Base-by-base conservation (phyloP, 2,888 invertebrate genomes). In the Steromphala cineraria region DNA sequence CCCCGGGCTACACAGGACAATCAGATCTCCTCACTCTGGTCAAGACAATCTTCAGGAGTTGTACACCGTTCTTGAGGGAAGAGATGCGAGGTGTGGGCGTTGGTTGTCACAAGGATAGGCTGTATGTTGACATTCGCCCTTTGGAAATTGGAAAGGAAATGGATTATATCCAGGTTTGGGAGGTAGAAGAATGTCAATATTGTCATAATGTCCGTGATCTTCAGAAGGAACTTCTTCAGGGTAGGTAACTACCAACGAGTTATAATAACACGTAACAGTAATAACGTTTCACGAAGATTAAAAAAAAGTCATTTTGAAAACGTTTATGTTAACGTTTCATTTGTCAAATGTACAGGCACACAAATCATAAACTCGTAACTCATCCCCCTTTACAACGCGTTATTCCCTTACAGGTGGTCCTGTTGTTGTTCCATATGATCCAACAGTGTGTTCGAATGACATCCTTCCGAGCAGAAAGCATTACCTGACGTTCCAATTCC, bases 121-220 rank as follows among this genome's bases (percentile, higher is more conserved):
- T 83, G n/a, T 83, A 83, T 53, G 28, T 83, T 4, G 83, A 83
- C 53, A 53, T 83, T 10, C 67, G 83, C 21, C 81, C 83, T 4
- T 62, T 82, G 28, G 53, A 67, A n/a, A 62, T 75, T 2, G 79
- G 80, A 17, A 24, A 78, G 19, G 82, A 82, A 53, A 62, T 62
- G 19, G 75, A 53, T 21, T 75, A 67, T 19, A 79, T 82, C 19
- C 40, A 40, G n/a, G 75, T 82, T n/a, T 82, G 82, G 82, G 74
- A 82, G 10, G 74, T 46, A 28, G 78, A 67, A 31, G 56, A 74
- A 21, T 56, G 78, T 0, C 53, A 52, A 19, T 81, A 78, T 71
- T 81, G 75, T 40, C 46, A 28, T 7, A 46, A 67, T n/a, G 55
- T 82, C 21, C 36, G n/a, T 15, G 52, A 19, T 2, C 24, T 80